These are phyloP conservation scores for Emmelina monodactyla DNA, from an alignment of 2,888 invertebrate species.

Conservation along the genomic window DNA sequence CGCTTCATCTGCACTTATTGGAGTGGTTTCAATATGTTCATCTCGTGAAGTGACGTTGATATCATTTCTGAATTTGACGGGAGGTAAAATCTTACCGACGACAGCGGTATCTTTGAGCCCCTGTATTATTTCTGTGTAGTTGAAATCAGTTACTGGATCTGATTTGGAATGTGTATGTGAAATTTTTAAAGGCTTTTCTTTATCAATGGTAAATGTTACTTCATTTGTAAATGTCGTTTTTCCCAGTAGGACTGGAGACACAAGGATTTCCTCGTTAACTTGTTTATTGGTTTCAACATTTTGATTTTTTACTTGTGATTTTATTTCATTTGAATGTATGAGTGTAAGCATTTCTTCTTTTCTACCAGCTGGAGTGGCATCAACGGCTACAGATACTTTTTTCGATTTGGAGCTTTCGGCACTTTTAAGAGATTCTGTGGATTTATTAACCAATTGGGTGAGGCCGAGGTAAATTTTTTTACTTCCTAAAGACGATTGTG, in stretches of 20 bases:
- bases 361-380: conserved; percentile 79
- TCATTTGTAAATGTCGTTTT: conserved; percentile 46
- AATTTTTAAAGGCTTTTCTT: conserved; percentile 51
- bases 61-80: conserved; percentile 60
- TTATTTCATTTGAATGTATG: conserved; percentile 37
- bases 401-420: conserved; percentile 59
- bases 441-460: conserved; percentile 35
- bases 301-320: conserved; percentile 43
- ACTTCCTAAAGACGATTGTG: conserved; percentile 46
- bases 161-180: conserved; percentile 73
- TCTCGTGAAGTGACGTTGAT: conserved; percentile 81
- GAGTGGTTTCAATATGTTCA: conserved; percentile 39
- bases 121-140: conserved; percentile 44
- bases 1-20: conserved; percentile 74
- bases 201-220: conserved; percentile 23
- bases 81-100: conserved; percentile 42
- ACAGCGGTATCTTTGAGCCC: conserved; percentile 29
- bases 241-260: too few relatives aligned
- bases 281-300: conserved; percentile 43
- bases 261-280: conserved; percentile 11
- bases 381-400: conserved; percentile 79
- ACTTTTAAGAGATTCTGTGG: conserved; percentile 52
- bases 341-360: conserved; percentile 77
- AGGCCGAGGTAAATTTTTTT: conserved; percentile 34
- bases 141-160: conserved; percentile 71